Conservation (phyloP, 2,888 invertebrate species). For the Isoperla grammatica region DNA sequence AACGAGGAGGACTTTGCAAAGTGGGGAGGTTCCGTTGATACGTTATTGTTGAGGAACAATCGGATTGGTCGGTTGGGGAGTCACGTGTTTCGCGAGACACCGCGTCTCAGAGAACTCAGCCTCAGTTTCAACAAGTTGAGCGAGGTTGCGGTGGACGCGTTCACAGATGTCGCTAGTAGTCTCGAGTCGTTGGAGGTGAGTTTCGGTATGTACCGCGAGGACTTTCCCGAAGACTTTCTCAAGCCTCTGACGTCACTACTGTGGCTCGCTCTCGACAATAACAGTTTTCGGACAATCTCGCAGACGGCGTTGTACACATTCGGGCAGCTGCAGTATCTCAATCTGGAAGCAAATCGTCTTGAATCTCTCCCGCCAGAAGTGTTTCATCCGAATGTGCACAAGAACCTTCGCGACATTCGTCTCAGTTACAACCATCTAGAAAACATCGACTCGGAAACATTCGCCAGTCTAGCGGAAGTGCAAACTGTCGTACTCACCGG, state of each 20-base stretch:
- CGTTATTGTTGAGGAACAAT: conserved; percentile 77
- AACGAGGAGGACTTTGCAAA: conserved; percentile 67
- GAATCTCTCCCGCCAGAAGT: conserved; percentile 62
- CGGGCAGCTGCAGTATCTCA: conserved; percentile 69
- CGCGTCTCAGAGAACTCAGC: conserved; percentile 78
- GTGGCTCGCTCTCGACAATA: conserved; percentile 84
- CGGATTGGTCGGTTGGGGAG: conserved; percentile 63
- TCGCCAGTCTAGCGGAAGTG: conserved; percentile 63
- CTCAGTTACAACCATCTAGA: conserved; percentile 76
- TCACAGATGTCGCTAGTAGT: conserved; percentile 67
- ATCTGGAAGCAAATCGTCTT: conserved; percentile 80
- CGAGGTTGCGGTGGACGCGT: conserved; percentile 73
- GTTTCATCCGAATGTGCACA: conserved; percentile 63
- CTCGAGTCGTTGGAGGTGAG: conserved; percentile 81
- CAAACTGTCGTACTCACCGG: conserved; percentile 73
- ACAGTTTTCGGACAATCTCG: conserved; percentile 69
- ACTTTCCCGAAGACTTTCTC: conserved; percentile 70
- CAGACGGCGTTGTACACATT: conserved; percentile 65
- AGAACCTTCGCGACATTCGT: conserved; percentile 69
- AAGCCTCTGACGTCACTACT: conserved; percentile 66
- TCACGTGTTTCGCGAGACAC: conserved; percentile 65
- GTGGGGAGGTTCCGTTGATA: conserved; percentile 75
- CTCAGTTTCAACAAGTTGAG: conserved; percentile 86
- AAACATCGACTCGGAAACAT: conserved; percentile 61
- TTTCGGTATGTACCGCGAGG: conserved; percentile 74